Percentiles rank a stretch among this genome's conserved stretches.
Conservation (phyloP, 2,113 vertebrate species). For the Potamarius usumacintae region DNA sequence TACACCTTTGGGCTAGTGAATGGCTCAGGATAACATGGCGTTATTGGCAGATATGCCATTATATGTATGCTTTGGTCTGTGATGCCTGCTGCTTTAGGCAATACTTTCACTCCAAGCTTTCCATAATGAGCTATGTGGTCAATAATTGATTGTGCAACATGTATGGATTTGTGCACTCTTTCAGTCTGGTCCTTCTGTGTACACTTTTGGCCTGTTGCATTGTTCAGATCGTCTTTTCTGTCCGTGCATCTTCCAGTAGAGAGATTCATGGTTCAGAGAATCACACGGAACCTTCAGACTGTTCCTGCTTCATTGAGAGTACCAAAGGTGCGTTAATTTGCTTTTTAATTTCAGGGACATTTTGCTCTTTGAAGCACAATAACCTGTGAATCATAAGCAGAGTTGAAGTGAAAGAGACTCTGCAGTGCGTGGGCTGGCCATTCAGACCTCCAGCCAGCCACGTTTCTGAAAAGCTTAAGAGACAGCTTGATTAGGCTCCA, state of each 20-base stretch:
- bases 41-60: constrained; percentile 59
- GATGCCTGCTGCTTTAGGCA: constrained; percentile 18
- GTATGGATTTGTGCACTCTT: neutral
- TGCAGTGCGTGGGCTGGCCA: constrained; percentile 51
- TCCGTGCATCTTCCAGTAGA: neutral
- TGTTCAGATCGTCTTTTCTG: neutral
- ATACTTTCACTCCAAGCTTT: neutral
- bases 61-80: constrained; percentile 29
- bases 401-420: constrained; percentile 38
- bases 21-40: neutral
- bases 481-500: constrained; percentile 39
- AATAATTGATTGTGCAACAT: constrained; percentile 22
- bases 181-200: neutral
- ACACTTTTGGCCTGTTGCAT: neutral
- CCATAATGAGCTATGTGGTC: constrained; percentile 3
- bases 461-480: constrained; percentile 42
- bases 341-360: constrained; percentile 44
- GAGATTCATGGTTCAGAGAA: neutral
- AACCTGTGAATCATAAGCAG: constrained; percentile 47
- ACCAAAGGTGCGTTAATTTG: neutral
- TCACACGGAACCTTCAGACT: neutral
- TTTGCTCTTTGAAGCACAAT: constrained; percentile 43
- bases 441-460: constrained; percentile 39
- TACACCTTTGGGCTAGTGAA: constrained; percentile 10
- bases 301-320: neutral